Evolutionary conservation across 2,888 invertebrate species (phyloP), one percentile per base, ranked within the genome.

Genomic region (Synergus itoensis): DNA sequence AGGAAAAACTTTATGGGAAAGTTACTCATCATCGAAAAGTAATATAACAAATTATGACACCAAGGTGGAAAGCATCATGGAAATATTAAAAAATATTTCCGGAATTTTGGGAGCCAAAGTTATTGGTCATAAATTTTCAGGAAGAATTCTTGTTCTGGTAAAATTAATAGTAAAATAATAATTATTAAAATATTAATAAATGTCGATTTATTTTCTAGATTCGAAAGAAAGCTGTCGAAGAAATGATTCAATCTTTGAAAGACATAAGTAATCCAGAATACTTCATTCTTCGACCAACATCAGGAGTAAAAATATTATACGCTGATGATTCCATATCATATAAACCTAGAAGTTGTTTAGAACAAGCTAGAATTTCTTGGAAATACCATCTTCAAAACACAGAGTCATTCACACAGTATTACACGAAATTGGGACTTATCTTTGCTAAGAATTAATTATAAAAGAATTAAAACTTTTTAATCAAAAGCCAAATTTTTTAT

Each of bases 91-190:
- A 36, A 69, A 16, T 45, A 41, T 36, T 1, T 18, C 69, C 14
- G 45, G 69, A 43, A 40, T 69, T 69, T 69, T 45, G 8, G 69
- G 69, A 69, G 69, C 48, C 9, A 16, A 48, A 69, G 21, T 45
- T 69, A 21, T 21, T 40, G 69, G 69, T 14, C 18, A 45, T 43
- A 48, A 21, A 18, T 69, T 69, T 69, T 21, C 18, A n/a, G 69
- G 69, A 18, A 48, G 43, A 43, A 28, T 43, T 69, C 41, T 69
- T 21, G 40, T 69, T 43, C 18, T 69, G 45, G 69, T 69, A 45
- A 21, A 60, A 18, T 21, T 60, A 4, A 21, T 4, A 21, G 18
- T 18, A 11, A 21, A 60, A 21, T 18, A 21, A 21, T 1, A 21
- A 21, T 60, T 60, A 1, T 60, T 60, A 8, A 60, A 21, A 21